Conservation (phyloP, 2,797 vertebrate species). For the Heteromormyrus szaboi region DNA sequence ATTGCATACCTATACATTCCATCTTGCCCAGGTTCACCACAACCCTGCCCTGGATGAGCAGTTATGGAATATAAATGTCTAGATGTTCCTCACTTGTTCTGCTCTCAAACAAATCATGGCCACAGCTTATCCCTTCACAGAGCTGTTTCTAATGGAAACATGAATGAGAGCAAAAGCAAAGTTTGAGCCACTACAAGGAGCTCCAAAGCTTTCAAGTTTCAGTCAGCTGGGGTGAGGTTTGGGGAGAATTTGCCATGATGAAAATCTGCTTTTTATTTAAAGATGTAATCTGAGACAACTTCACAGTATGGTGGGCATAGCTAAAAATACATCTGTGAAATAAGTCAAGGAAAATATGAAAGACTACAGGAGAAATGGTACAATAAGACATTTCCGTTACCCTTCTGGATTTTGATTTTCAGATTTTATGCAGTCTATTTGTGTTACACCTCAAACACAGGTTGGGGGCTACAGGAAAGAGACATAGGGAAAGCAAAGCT, state of each 20-base stretch:
- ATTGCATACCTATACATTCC: neutral
- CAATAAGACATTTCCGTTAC: neutral
- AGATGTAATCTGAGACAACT: neutral
- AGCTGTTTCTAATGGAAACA: neutral
- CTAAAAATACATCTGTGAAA: neutral
- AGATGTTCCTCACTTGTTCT: neutral
- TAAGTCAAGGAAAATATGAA: neutral
- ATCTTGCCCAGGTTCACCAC: neutral
- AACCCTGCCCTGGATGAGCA: neutral
- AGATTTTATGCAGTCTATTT: neutral
- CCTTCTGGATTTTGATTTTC: neutral
- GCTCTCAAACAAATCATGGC: neutral
- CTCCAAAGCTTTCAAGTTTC: neutral
- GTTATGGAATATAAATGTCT: neutral
- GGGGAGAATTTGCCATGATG: neutral
- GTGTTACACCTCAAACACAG: neutral
- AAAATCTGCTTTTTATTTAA: slow-evolving; percentile 9
- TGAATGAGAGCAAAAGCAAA: neutral
- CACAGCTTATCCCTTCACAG: neutral
- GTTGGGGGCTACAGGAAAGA: neutral
- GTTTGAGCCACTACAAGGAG: neutral
- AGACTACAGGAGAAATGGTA: neutral
- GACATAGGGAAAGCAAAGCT: neutral
- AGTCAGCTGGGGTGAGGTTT: neutral
- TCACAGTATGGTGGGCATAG: neutral